Conservation (phyloP, 2,113 vertebrate species). For the Stigmatopora argus region DNA sequence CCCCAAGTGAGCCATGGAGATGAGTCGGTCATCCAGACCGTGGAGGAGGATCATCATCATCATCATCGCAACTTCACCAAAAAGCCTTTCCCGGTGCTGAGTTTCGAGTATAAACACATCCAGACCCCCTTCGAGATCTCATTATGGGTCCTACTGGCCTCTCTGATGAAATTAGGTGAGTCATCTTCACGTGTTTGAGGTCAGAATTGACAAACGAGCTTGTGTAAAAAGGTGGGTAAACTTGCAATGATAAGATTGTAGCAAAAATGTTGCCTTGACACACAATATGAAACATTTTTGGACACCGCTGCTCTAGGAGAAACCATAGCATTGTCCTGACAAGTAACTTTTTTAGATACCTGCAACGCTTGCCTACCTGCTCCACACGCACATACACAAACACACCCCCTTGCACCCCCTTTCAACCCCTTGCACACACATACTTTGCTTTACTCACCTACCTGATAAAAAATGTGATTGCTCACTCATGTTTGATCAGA, state of each 20-base stretch:
- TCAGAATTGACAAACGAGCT: background rate
- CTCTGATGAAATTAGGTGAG: slow-evolving; percentile 95
- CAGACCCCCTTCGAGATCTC: slow-evolving; percentile 83
- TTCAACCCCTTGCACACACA: no score
- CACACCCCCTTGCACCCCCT: no score
- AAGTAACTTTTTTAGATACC: no score
- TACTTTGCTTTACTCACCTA: no score
- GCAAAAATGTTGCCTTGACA: background rate
- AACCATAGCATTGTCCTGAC: background rate
- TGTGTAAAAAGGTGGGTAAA: background rate
- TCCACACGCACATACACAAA: no score
- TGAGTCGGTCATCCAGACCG: fast-evolving
- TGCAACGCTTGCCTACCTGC: no score
- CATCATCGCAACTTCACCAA: slow-evolving; percentile 36
- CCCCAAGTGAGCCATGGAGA: slow-evolving; percentile 12
- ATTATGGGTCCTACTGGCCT: slow-evolving; percentile 91
- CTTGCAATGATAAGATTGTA: background rate
- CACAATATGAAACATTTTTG: background rate
- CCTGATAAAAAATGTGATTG: no score
- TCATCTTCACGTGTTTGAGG: slow-evolving; percentile 4
- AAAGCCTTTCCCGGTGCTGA: slow-evolving; percentile 85
- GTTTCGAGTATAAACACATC: slow-evolving; percentile 74
- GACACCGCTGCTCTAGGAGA: background rate
- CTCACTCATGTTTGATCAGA: no score
- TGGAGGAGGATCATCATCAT: background rate